Conservation (phyloP, 2,113 vertebrate species). For the Sminthopsis crassicaudata region DNA sequence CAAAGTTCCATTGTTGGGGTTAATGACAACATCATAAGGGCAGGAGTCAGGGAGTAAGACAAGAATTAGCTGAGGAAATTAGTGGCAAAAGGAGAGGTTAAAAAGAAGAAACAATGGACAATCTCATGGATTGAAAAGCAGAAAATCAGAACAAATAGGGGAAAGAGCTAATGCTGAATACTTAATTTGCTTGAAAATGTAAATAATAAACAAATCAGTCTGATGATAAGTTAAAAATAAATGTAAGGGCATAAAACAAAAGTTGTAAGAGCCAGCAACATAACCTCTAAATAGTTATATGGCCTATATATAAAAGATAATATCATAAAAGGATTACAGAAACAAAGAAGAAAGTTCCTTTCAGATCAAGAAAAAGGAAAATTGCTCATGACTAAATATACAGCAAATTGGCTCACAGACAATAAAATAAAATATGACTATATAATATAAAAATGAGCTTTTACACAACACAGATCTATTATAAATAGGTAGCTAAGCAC, state of each 20-base stretch:
- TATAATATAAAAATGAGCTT: background rate
- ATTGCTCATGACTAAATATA: background rate
- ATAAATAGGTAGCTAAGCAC: background rate
- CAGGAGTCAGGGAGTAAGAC: constrained; percentile 24
- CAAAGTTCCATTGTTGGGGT: constrained; percentile 61
- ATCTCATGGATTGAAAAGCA: background rate
- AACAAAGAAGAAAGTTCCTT: background rate
- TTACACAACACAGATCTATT: background rate
- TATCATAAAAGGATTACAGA: background rate
- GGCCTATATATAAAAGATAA: background rate
- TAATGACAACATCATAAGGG: constrained; percentile 70
- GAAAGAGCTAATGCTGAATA: constrained; percentile 32
- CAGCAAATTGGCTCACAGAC: background rate
- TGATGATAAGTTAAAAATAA: background rate
- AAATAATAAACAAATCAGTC: background rate
- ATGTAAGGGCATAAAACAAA: background rate
- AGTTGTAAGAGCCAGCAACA: background rate
- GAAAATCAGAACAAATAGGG: constrained; percentile 65
- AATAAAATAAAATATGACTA: background rate
- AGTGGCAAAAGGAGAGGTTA: constrained; percentile 15
- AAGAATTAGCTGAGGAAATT: constrained; percentile 69
- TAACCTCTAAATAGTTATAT: background rate
- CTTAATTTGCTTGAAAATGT: constrained; percentile 68
- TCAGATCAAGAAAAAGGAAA: background rate
- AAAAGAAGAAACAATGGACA: constrained; percentile 39